Evolutionary conservation across 2,888 invertebrate species (phyloP), one percentile per base, ranked within the genome.

Genomic region (Hyposoter dolosus): DNA sequence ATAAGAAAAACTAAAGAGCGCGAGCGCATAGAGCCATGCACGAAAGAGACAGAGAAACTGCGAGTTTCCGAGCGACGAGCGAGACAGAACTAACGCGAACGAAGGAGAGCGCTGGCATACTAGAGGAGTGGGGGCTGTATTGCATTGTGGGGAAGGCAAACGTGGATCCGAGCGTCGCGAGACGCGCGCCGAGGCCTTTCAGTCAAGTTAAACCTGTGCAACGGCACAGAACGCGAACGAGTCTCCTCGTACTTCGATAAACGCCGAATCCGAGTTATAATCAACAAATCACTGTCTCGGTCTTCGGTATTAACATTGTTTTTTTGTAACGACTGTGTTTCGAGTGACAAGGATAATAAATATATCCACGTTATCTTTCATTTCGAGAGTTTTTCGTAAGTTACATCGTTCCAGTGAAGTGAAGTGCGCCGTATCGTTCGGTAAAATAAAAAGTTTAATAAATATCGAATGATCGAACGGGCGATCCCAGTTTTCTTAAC

Each of bases 181-280:
- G 83, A 66, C 84, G 83, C 75, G 81, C 72, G 79, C 32, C 87
- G 84, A 74, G 60, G 82, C 84, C 40, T 56, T 82, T 79, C 35
- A 89, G 85, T 85, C 88, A 86, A 87, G 77, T 86, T 71, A 77
- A 82, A 82, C 76, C 78, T 77, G 83, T 88, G 90, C 87, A 80
- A 85, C 80, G 84, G 78, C 75, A 56, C 85, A 78, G 75, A 71
- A 60, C 60, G 60, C 60, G 32, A 45, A 19, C n/a, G 56, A 28
- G 60, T 47, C 56, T 50, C 56, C 50, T 56, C 28, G 43, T 56
- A 76, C 35, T 9, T 45, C 78, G 78, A 35, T 32, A 45, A 45
- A 53, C 56, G 69, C 43, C 60, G 15, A 28, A 60, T 60, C 28
- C 60, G 15, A 60, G 60, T 60, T 60, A 28, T 28, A 28, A 7